Evolutionary conservation across 2,113 vertebrate genomes (phyloP).

Genomic region (Edolisoma coerulescens): DNA sequence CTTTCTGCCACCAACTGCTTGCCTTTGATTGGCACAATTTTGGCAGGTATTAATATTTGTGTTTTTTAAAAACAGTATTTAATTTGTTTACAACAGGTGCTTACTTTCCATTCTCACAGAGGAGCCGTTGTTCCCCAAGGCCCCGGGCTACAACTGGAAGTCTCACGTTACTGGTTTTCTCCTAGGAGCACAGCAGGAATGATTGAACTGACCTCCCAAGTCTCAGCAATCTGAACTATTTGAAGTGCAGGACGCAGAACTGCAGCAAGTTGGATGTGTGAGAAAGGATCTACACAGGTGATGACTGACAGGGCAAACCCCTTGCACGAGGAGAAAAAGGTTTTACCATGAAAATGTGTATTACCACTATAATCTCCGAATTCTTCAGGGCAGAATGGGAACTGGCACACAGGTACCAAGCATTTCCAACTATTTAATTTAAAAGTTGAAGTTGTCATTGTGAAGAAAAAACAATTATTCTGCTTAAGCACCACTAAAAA

Average conservation of each 20-base stretch:
- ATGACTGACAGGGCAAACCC: constrained; percentile 7
- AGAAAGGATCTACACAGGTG: constrained; percentile 30
- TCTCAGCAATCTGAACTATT: constrained; percentile 12
- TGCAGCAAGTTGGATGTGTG: neutral
- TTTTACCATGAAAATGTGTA: neutral
- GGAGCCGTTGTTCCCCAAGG: constrained; percentile 49
- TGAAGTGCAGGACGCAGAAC: neutral
- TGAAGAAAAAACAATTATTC: neutral
- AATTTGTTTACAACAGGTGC: constrained; percentile 76
- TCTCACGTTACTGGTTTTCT: constrained; percentile 53
- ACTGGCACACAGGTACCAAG: neutral
- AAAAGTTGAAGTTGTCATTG: neutral
- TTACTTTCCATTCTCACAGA: constrained; percentile 66
- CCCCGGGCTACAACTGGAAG: neutral
- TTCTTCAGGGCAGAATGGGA: neutral
- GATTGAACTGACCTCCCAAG: constrained; percentile 43
- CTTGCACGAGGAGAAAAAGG: neutral
- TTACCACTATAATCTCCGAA: neutral
- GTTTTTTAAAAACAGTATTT: constrained; percentile 58
- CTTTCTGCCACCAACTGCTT: constrained; percentile 66
- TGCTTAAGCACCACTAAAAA: neutral
- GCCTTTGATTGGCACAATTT: constrained; percentile 67
- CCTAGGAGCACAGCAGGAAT: constrained; percentile 18
- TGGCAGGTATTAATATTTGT: constrained; percentile 72
- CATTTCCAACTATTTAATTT: neutral